Conservation (phyloP, 2,797 vertebrate genomes). For the Onychomys torridus region DNA sequence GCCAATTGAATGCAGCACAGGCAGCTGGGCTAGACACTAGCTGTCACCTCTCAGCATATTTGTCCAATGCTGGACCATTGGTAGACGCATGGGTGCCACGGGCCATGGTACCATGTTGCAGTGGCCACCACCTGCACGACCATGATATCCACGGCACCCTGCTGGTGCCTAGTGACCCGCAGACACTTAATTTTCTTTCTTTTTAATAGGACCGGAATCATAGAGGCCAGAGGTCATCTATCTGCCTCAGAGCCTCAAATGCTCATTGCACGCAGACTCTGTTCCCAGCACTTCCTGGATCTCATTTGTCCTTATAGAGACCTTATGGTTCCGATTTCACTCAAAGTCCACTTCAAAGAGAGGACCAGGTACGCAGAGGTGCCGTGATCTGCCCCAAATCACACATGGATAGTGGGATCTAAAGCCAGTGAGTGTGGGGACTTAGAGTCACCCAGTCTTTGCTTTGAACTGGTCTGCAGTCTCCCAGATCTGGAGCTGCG, state of each 20-base stretch:
- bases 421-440: background rate
- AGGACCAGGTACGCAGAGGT: background rate
- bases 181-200: background rate
- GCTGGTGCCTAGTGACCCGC: rapidly evolving
- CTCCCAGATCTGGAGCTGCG: background rate
- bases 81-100: background rate
- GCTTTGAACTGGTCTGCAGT: background rate
- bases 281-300: background rate
- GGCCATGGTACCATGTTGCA: rapidly evolving
- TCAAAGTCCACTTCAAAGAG: background rate
- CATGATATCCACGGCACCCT: too few relatives aligned
- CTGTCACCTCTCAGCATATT: too few relatives aligned
- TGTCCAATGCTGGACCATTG: background rate
- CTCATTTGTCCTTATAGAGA: background rate
- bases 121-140: rapidly evolving
- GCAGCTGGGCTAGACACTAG: background rate
- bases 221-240: background rate
- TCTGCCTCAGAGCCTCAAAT: background rate
- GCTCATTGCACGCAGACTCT: background rate
- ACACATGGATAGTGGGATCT: background rate
- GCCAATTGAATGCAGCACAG: rapidly evolving
- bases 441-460: background rate
- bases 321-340: rapidly evolving
- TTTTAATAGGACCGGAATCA: background rate
- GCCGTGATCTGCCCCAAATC: background rate